Evolutionary conservation across 2,113 vertebrate species (phyloP).

Genomic region (Rhinoptilus africanus): DNA sequence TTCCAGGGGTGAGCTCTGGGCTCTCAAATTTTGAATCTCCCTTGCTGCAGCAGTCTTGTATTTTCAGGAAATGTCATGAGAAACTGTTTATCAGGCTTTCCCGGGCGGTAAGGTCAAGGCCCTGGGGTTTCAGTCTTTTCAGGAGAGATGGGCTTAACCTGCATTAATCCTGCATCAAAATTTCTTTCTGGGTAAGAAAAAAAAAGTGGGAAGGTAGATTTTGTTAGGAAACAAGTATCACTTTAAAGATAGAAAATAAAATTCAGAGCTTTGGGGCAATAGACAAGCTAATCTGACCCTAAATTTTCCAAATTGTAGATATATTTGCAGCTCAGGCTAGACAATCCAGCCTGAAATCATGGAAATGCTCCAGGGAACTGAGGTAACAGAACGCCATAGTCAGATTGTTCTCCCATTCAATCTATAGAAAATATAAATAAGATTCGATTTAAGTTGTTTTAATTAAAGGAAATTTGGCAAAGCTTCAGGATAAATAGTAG

Average conservation of each 20-base stretch:
- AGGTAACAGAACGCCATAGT: not conserved
- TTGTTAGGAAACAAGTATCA: not conserved
- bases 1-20: not conserved
- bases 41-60: not conserved
- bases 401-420: not conserved
- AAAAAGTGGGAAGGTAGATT: not conserved
- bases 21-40: not conserved
- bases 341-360: not conserved
- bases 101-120: not conserved
- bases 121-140: not conserved
- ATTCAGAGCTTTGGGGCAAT: not conserved
- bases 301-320: not conserved
- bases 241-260: not conserved
- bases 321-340: not conserved
- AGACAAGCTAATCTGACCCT: not conserved
- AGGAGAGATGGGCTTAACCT: not conserved
- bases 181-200: not conserved
- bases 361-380: not conserved
- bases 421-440: not conserved
- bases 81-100: not conserved
- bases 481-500: constrained; percentile 2
- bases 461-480: constrained; percentile 6
- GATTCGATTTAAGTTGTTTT: not conserved
- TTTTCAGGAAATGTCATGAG: not conserved
- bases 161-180: not conserved